These are phyloP conservation scores for Phocides pigmalion DNA, from an alignment of 1,140 invertebrate genomes.

Conservation along the genomic window DNA sequence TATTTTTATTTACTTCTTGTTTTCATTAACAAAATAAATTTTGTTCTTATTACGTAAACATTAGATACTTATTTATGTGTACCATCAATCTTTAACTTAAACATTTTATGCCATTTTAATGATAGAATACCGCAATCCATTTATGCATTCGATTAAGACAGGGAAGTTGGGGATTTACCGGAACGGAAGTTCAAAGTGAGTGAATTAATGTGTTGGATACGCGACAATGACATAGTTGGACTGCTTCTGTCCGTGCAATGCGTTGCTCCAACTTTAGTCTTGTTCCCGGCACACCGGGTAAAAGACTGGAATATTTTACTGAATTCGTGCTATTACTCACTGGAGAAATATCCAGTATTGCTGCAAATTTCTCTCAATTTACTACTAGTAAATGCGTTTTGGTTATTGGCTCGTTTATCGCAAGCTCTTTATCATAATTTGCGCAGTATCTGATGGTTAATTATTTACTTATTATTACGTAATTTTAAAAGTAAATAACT, in stretches of 20 bases:
- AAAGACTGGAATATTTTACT: slow-evolving; percentile 11
- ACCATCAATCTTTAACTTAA: too few species aligned
- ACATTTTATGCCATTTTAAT: too few species aligned
- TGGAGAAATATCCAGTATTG: not conserved
- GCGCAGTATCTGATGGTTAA: too few species aligned
- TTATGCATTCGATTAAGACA: slow-evolving; percentile 14
- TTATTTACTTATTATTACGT: too few species aligned
- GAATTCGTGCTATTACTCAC: not conserved
- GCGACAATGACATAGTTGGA: slow-evolving; percentile 2
- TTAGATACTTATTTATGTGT: too few species aligned
- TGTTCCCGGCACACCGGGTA: not conserved
- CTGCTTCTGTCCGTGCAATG: slow-evolving; percentile 4
- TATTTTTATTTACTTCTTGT: too few species aligned
- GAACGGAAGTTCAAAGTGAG: slow-evolving; percentile 1
- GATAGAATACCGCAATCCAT: not conserved
- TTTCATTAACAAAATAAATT: too few species aligned
- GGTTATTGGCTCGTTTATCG: too few species aligned
- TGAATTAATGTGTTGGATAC: slow-evolving; percentile 11
- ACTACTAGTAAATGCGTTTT: too few species aligned
- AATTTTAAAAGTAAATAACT: too few species aligned
- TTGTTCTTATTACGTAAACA: too few species aligned
- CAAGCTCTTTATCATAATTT: too few species aligned
- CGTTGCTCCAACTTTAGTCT: slow-evolving; percentile 4
- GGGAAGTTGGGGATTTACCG: not conserved
- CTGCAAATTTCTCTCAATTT: not conserved